A percentile compares a stretch with the other conserved stretches of the same genome.
phyloP scores from a whole-genome alignment of 2,797 vertebrate genomes.

The Prunella strophiata region DNA sequence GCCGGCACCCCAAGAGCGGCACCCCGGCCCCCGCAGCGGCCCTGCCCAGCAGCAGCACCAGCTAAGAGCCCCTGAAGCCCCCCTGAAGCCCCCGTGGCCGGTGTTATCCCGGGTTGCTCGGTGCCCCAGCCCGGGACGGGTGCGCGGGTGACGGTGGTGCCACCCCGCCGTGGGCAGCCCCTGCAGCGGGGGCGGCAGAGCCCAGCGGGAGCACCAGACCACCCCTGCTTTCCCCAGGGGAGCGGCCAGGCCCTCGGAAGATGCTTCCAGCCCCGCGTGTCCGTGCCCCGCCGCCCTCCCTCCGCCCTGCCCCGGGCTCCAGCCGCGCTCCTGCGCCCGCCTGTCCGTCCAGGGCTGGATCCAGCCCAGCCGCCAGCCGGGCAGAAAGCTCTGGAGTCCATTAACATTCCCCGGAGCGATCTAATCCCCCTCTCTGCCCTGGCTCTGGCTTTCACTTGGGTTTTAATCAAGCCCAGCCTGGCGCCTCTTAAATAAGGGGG shows the following conservation, averaged over 20 bases:
- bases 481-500: conserved; percentile 8
- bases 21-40: neutral
- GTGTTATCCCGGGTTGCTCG: rapidly evolving
- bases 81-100: neutral
- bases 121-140: neutral
- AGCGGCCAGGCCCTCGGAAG: neutral
- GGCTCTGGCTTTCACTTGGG: conserved; percentile 29
- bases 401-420: conserved; percentile 48
- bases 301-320: neutral
- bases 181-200: neutral
- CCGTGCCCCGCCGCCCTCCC: neutral
- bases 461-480: conserved; percentile 63
- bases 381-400: conserved; percentile 49
- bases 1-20: neutral
- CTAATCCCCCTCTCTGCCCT: conserved; percentile 46
- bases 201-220: conserved; percentile 6
- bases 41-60: neutral
- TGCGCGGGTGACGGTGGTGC: neutral
- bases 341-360: neutral
- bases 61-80: neutral
- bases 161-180: no score
- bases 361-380: neutral
- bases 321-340: neutral
- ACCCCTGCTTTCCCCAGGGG: conserved; percentile 10
- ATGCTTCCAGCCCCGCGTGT: neutral